Base-by-base conservation (phyloP, 2,888 invertebrate genomes). In the Parnassius smintheus region DNA sequence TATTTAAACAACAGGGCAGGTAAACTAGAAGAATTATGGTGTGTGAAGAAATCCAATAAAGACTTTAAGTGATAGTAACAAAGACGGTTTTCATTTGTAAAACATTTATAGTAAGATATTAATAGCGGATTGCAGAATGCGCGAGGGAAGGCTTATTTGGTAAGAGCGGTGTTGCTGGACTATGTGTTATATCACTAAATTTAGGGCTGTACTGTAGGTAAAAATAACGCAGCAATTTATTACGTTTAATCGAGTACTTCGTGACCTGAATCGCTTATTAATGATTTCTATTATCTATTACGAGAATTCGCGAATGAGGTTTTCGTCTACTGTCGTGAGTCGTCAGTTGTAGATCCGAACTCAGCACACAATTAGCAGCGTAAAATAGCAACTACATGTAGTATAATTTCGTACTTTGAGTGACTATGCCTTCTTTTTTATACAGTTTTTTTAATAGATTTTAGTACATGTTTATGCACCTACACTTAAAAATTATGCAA, bases 91-190 rank as follows among this genome's bases (percentile, higher is more conserved):
- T 79, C 50, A 70, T 46, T 62, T 55, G 59, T 35, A 44, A 18
- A 56, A 61, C 49, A 60, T 57, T 56, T 59, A 67, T 46, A 46
- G 45, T 68, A 65, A 61, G 69, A 67, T 86, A 88, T 83, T 82
- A 80, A 82, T 88, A 88, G 86, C 69, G 68, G 68, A 74, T 76
- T 86, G 88, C 87, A 86, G 81, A 84, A 81, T 85, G 86, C 83
- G 82, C 77, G 72, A 73, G 74, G 76, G 77, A 74, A 75, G 81
- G 78, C 86, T 86, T 88, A 88, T 88, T 88, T 85, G 89, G 88
- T 80, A 73, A 77, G 85, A 79, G 80, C 72, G 77, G 50, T 51
- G 65, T 42, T 53, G 64, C 49, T 13, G 52, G 77, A 77, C 66
- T 1, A n/a, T 46, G 9, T 49, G 49, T 49, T 49, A 13, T 13